These are phyloP conservation scores for Lates calcarifer DNA, from an alignment of 2,113 vertebrate species.

Conservation along the genomic window DNA sequence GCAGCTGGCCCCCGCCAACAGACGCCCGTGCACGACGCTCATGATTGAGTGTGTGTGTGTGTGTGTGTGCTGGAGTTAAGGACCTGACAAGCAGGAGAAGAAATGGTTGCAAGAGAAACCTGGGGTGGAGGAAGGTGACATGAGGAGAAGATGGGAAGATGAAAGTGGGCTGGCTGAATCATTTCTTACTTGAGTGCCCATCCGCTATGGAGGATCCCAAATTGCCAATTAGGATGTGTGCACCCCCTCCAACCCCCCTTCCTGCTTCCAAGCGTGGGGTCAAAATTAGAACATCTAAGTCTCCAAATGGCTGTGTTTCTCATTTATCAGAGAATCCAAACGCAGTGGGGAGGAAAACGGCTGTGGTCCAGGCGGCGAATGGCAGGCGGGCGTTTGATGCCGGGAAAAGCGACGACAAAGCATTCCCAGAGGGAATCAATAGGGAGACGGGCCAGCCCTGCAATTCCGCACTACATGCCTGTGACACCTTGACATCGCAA, in stretches of 20 bases:
- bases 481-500: constrained; percentile 79
- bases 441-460: constrained; percentile 37
- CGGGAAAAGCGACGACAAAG: constrained; percentile 71
- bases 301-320: constrained; percentile 55
- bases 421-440: constrained; percentile 47
- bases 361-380: constrained; percentile 38
- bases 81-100: constrained; percentile 61
- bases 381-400: constrained; percentile 55
- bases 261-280: constrained; percentile 51
- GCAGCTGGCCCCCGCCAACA: constrained; percentile 26
- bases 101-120: constrained; percentile 57
- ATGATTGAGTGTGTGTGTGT: constrained; percentile 48
- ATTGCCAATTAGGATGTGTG: constrained; percentile 80
- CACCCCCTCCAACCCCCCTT: constrained; percentile 4
- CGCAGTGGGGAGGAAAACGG: constrained; percentile 47
- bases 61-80: constrained; percentile 41
- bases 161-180: constrained; percentile 66
- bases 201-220: constrained; percentile 70
- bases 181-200: constrained; percentile 70
- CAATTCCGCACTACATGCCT: constrained; percentile 52
- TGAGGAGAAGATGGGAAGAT: constrained; percentile 49
- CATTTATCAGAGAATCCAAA: constrained; percentile 61
- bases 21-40: constrained; percentile 55
- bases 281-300: constrained; percentile 57
- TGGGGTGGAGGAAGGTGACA: constrained; percentile 39